These are phyloP conservation scores for Chloropsis cyanopogon DNA, from an alignment of 2,113 vertebrate genomes.

Conservation along the genomic window DNA sequence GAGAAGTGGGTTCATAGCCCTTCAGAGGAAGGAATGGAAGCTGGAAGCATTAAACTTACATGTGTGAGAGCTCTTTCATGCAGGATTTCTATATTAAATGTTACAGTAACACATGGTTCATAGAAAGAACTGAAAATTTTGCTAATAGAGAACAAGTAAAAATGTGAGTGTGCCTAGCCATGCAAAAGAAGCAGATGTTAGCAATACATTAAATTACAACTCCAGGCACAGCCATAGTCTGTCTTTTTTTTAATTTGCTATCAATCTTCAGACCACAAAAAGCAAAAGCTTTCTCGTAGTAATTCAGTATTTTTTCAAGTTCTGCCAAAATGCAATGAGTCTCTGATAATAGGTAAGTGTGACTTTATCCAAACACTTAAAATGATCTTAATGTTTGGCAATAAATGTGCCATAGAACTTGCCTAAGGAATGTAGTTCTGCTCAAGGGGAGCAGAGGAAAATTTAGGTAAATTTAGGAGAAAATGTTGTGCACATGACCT, in stretches of 20 bases:
- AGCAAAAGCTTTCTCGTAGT: not conserved
- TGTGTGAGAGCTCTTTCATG: not conserved
- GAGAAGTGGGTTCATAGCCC: not conserved
- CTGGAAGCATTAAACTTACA: not conserved
- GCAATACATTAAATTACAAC: not conserved
- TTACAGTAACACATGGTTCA: not conserved
- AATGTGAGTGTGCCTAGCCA: not conserved
- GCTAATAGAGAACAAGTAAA: not conserved
- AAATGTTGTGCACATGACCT: not conserved
- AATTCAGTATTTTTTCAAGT: conserved; percentile 7
- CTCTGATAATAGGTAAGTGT: not conserved
- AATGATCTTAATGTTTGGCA: not conserved
- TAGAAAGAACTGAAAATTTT: not conserved
- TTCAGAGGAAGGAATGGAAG: not conserved
- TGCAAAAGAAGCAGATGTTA: not conserved
- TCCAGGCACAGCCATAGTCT: not conserved
- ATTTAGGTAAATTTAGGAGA: not conserved
- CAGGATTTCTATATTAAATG: not conserved
- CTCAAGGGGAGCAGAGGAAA: not conserved
- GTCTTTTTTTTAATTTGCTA: not conserved
- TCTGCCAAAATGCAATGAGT: not conserved
- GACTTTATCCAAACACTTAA: not conserved
- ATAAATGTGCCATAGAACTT: not conserved
- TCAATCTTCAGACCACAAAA: not conserved
- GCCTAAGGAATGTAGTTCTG: not conserved